Percentiles rank a stretch among this genome's conserved stretches.
These are phyloP conservation scores for Pygmarrhopalites habei DNA, from an alignment of 1,140 invertebrate genomes.

Conservation along the genomic window DNA sequence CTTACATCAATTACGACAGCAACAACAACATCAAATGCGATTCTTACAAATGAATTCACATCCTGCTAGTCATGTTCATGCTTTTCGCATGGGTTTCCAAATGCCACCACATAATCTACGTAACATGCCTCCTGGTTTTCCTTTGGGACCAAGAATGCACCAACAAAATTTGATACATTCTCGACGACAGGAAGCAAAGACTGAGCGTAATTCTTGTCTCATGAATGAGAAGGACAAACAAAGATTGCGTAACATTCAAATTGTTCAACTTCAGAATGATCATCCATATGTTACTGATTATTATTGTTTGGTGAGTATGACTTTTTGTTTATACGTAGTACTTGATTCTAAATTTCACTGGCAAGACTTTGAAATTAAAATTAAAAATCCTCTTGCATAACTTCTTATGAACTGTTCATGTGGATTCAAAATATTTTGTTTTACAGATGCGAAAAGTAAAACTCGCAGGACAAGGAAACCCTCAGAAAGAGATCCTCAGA, in stretches of 20 bases:
- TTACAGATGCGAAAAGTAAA: constrained; percentile 2
- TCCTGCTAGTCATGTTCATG: background rate
- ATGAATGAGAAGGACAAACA: constrained; percentile 88
- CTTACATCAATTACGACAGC: background rate
- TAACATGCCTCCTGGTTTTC: background rate
- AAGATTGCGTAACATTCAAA: constrained; percentile 86
- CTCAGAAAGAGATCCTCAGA: constrained; percentile 26
- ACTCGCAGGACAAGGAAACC: background rate
- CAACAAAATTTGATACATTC: background rate
- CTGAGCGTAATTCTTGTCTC: constrained; percentile 61
- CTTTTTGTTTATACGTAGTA: background rate
- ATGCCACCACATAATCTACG: background rate
- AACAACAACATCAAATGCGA: constrained; percentile 26
- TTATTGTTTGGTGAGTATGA: constrained; percentile 59
- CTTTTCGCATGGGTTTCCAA: background rate
- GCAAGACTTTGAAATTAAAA: background rate
- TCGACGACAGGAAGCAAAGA: constrained; percentile 3
- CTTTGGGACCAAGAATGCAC: background rate
- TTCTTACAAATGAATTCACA: constrained; percentile 23
- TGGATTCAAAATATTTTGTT: background rate
- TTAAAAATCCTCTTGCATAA: background rate
- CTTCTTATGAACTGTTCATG: background rate
- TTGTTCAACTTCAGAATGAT: constrained; percentile 76
- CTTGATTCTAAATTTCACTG: too few species aligned
- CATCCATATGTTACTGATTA: constrained; percentile 80